Conservation (phyloP, 2,797 vertebrate genomes). For the Chloroceryle amazona region DNA sequence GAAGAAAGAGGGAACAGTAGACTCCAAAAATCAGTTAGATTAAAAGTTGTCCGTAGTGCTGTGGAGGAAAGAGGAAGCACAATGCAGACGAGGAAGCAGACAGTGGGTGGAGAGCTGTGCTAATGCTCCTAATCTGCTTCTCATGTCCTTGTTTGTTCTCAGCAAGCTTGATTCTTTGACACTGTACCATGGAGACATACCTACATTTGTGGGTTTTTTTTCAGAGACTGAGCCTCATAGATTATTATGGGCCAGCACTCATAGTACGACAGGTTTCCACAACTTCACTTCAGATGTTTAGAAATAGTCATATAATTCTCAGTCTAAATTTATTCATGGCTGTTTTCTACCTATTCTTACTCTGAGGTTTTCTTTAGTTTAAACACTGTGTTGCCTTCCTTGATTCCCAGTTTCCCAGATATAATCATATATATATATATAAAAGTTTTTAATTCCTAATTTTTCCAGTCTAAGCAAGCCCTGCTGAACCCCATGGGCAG, state of each 20-base stretch:
- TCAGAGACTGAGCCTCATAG: not conserved
- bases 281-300: not conserved
- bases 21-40: not conserved
- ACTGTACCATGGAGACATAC: conserved; percentile 11
- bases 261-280: not conserved
- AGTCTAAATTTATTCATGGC: not conserved
- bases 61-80: conserved; percentile 1
- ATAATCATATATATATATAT: not conserved
- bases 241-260: not conserved
- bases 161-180: not conserved
- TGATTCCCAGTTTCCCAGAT: not conserved
- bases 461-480: not conserved
- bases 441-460: not conserved
- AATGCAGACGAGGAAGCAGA: not conserved
- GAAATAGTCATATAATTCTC: not conserved
- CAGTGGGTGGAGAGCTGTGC: conserved; percentile 60
- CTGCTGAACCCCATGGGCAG: not conserved
- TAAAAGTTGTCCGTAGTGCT: not conserved
- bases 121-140: conserved; percentile 58
- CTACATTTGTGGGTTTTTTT: not conserved
- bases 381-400: not conserved
- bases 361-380: not conserved
- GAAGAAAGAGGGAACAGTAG: not conserved
- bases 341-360: not conserved
- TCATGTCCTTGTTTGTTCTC: conserved; percentile 55